phyloP scores from a whole-genome alignment of 2,888 invertebrate species.

The Nomada fabriciana region DNA sequence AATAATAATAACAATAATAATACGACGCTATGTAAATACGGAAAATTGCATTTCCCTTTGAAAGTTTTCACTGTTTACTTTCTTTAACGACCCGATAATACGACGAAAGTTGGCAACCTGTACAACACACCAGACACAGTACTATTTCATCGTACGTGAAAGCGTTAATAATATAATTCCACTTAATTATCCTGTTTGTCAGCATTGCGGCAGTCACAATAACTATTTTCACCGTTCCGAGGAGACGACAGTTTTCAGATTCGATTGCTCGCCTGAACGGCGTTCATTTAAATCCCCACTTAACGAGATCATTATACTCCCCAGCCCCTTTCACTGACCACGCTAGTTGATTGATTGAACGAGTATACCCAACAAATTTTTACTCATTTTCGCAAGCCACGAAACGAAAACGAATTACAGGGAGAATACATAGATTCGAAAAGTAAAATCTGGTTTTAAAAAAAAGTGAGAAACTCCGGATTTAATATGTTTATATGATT shows the following conservation, averaged over 20 bases:
- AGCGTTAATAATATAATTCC: constrained; percentile 18
- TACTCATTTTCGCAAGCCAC: constrained; percentile 7
- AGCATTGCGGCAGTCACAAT: neutral
- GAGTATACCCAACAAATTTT: neutral
- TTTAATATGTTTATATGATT: no score
- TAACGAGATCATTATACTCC: constrained; percentile 25
- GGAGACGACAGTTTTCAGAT: constrained; percentile 7
- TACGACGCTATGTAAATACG: neutral
- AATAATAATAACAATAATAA: no score
- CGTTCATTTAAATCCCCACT: constrained; percentile 7
- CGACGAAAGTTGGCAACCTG: neutral
- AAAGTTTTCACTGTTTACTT: constrained; percentile 7
- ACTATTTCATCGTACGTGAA: neutral
- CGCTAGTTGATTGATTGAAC: neutral
- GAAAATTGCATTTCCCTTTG: neutral
- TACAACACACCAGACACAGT: neutral
- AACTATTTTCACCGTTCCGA: constrained; percentile 25
- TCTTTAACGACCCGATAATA: neutral
- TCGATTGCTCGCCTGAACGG: neutral
- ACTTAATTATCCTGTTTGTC: constrained; percentile 16
- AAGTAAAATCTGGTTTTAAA: no score
- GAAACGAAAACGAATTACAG: neutral
- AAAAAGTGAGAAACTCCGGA: no score
- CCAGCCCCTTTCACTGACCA: constrained; percentile 21
- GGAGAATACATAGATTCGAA: no score